Base-by-base conservation (phyloP, 2,113 vertebrate genomes). In the Cepphus grylle region DNA sequence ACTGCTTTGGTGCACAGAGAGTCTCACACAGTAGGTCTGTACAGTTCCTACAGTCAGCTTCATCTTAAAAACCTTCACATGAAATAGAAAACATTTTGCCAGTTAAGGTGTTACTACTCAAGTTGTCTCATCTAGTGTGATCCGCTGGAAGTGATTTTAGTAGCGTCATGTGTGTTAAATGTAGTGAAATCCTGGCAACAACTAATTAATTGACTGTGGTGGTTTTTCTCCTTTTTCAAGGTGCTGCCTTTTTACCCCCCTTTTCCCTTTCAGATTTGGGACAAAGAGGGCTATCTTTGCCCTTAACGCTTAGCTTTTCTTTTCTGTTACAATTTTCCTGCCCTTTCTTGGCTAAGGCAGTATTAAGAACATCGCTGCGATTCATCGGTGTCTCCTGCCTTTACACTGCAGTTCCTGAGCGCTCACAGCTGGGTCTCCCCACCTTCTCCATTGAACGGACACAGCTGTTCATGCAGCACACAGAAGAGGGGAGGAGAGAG, bases 381-480 rank as follows among this genome's bases (percentile, higher is more conserved):
- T 85, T 87, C 29, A 4, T 40, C 4, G 2, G 8, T 49, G 23
- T 81, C 38, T 42, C 32, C n/a, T 70, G 69, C 50, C 87, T 90
- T 82, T 69, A 23, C 34, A 4, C 74, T 7, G 52, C 43, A 10
- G 45, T 1, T 79, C 56, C 89, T 15, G 70, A 79, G 81, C 0
- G 0, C 85, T 90, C 91, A 65, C 93, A 96, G 93, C 87, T 93
- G 84, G 86, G 66, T 58, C 70, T 95, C 71, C 90, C 80, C 70
- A 82, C 84, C 52, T 91, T 89, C 61, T 30, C 47, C 87, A 61
- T 18, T 53, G 81, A 82, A 29, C 58, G 5, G 81, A 19, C 81
- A 86, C 92, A 88, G 85, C 87, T 96, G 90, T 56, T 90, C 71
- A 3, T 17, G 92, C 90, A 72, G 62, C 69, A 49, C 70, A 47